Percentiles rank a stretch among this genome's conserved stretches.
Conservation (phyloP, 1,140 invertebrate genomes). For the Sesamia nonagrioides region DNA sequence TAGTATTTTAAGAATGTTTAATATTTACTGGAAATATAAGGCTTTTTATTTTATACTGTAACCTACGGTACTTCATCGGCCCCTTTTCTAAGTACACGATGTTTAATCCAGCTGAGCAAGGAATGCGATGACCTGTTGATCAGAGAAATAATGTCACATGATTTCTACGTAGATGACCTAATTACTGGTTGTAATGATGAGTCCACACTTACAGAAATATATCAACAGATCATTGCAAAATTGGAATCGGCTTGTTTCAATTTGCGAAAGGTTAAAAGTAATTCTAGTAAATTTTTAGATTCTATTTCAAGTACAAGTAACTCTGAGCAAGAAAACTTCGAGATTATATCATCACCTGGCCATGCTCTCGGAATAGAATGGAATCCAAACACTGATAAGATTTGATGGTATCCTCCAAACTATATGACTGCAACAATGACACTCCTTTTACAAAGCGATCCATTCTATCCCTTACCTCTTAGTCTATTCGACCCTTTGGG, state of each 20-base stretch:
- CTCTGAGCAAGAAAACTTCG: neutral
- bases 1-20: too few relatives aligned
- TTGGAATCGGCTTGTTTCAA: neutral
- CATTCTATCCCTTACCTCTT: slow-evolving; percentile 9
- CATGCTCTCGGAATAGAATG: slow-evolving; percentile 23
- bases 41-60: too few relatives aligned
- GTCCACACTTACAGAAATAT: neutral
- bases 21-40: too few relatives aligned
- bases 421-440: neutral
- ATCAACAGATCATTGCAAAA: slow-evolving; percentile 3
- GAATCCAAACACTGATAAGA: slow-evolving; percentile 13
- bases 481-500: slow-evolving; percentile 17
- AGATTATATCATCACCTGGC: neutral
- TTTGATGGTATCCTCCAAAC: neutral
- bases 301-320: neutral
- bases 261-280: slow-evolving; percentile 5
- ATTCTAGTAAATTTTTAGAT: neutral
- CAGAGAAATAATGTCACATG: too few relatives aligned
- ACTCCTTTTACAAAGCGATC: slow-evolving; percentile 17
- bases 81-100: too few relatives aligned
- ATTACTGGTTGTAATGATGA: too few relatives aligned
- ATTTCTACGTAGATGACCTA: too few relatives aligned
- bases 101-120: too few relatives aligned
- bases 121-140: slow-evolving; percentile 7
- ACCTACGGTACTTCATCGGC: too few relatives aligned